Evolutionary conservation across 2,888 invertebrate species (phyloP).

Genomic region (Athripsodes cinereus): DNA sequence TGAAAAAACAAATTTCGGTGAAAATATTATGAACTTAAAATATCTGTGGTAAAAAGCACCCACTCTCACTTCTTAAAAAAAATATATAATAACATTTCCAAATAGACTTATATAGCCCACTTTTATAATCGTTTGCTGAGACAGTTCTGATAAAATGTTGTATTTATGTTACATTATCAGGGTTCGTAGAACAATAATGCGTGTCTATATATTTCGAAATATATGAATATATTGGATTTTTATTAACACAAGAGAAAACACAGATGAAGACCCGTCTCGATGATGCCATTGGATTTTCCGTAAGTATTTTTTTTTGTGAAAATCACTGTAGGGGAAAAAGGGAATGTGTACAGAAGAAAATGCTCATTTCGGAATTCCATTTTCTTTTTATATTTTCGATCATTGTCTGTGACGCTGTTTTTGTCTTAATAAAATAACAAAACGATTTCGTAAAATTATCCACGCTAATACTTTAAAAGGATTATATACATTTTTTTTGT

Average conservation of each 20-base stretch:
- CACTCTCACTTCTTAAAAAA: too few species aligned
- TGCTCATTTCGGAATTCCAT: background rate
- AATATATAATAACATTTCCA: too few species aligned
- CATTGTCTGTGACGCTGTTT: background rate
- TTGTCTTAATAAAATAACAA: background rate
- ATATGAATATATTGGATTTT: too few species aligned
- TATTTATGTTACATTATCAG: background rate
- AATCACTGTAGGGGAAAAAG: background rate
- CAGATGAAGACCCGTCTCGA: background rate
- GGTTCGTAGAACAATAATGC: background rate
- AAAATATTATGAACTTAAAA: too few species aligned
- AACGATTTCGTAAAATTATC: background rate
- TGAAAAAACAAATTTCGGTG: too few species aligned
- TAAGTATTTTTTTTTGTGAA: background rate
- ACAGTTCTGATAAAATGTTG: too few species aligned
- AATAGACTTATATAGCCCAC: too few species aligned
- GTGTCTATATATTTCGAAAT: too few species aligned
- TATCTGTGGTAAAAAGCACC: too few species aligned
- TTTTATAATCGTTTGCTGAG: too few species aligned
- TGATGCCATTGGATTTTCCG: background rate
- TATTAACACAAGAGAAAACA: background rate
- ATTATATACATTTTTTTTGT: too few species aligned
- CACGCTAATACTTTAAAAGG: background rate
- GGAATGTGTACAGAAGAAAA: background rate
- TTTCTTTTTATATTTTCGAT: background rate